Evolutionary conservation across 1,140 invertebrate species (phyloP).

Genomic region (Apis florea): DNA sequence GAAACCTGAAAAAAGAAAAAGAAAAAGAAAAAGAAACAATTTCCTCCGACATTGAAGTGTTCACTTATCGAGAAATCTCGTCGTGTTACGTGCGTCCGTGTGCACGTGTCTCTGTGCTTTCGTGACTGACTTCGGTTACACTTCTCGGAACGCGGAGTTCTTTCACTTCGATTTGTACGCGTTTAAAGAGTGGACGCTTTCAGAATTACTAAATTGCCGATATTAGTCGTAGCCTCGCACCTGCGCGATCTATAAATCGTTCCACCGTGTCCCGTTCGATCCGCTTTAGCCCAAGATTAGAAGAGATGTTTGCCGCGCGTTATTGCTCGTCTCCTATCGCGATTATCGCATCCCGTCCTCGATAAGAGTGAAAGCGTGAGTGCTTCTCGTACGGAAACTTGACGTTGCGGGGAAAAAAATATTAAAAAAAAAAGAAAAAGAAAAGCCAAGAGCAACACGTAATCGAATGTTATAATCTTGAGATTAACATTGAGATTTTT

Average conservation of each 20-base stretch:
- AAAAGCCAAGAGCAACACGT: background rate
- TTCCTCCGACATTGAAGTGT: slow-evolving; percentile 39
- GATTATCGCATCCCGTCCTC: slow-evolving; percentile 25
- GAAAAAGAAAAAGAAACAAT: background rate
- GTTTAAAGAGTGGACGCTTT: slow-evolving; percentile 27
- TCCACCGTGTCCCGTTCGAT: background rate
- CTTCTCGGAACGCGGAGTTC: slow-evolving; percentile 49
- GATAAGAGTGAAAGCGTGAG: slow-evolving; percentile 32
- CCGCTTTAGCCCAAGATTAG: slow-evolving; percentile 8
- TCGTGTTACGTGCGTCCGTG: slow-evolving; percentile 36
- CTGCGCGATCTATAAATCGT: slow-evolving; percentile 9
- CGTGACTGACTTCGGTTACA: slow-evolving; percentile 52
- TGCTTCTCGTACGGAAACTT: too few species aligned
- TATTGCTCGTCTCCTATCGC: background rate
- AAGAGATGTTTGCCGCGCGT: background rate
- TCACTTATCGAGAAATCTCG: slow-evolving; percentile 54
- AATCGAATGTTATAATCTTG: background rate
- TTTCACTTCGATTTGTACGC: slow-evolving; percentile 25
- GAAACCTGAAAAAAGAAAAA: background rate
- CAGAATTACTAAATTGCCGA: slow-evolving; percentile 56
- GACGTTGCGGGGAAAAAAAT: background rate
- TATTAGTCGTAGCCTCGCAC: slow-evolving; percentile 49
- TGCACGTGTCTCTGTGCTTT: slow-evolving; percentile 43
- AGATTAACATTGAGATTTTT: background rate
- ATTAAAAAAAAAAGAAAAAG: background rate